phyloP scores from a whole-genome alignment of 2,797 vertebrate species.

The Rhynchotus rufescens region DNA sequence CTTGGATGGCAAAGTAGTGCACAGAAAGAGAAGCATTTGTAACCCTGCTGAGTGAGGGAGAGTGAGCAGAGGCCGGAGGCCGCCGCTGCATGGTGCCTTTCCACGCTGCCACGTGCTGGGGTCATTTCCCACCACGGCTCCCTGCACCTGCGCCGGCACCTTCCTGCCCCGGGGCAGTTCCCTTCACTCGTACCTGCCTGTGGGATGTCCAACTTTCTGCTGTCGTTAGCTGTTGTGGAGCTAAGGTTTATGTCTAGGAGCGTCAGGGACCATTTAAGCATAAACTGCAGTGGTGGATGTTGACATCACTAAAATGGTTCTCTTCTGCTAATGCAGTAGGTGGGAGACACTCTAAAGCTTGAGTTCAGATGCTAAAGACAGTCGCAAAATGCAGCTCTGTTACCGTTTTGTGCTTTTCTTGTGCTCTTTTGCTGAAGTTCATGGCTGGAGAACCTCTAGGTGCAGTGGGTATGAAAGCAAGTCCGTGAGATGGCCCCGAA shows the following conservation, averaged over 20 bases:
- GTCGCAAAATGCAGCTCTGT: background rate
- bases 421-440: background rate
- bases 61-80: background rate
- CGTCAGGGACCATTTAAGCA: background rate
- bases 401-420: background rate
- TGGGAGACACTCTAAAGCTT: background rate
- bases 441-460: background rate
- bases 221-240: background rate
- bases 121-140: no score
- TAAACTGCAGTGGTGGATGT: no score
- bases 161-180: no score
- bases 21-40: conserved; percentile 20
- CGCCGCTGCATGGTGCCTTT: background rate
- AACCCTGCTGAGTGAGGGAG: background rate
- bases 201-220: background rate
- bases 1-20: background rate
- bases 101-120: no score
- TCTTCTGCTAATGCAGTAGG: background rate
- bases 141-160: no score
- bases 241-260: background rate
- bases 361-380: background rate
- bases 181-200: no score
- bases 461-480: no score
- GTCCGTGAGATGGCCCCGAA: no score
- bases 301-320: fast-evolving